Conservation (phyloP, 2,797 vertebrate genomes). For the Ataeniobius toweri region DNA sequence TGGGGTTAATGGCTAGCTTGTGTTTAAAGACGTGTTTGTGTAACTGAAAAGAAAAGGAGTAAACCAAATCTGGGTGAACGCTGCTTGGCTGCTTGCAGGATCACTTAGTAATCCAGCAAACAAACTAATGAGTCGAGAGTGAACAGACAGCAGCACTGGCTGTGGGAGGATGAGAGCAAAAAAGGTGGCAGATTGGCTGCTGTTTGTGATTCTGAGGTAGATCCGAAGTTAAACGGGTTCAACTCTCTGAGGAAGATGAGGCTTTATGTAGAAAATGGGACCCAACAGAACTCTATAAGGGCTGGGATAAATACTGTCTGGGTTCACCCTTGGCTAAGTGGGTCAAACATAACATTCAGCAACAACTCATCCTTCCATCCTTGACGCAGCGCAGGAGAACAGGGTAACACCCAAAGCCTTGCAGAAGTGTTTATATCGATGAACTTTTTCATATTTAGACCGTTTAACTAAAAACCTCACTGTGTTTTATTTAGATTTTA, state of each 20-base stretch:
- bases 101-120: slow-evolving; percentile 47
- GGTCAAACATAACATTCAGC: slow-evolving; percentile 72
- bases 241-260: slow-evolving; percentile 48
- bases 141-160: slow-evolving; percentile 34
- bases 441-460: too few relatives aligned
- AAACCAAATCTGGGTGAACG: slow-evolving; percentile 18
- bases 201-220: slow-evolving; percentile 43
- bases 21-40: neutral
- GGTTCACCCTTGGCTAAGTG: slow-evolving; percentile 69
- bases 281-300: slow-evolving; percentile 65
- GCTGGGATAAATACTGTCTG: slow-evolving; percentile 66
- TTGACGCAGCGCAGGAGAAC: slow-evolving; percentile 40
- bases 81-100: slow-evolving; percentile 11
- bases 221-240: slow-evolving; percentile 44
- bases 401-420: too few relatives aligned
- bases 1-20: neutral
- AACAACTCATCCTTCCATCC: slow-evolving; percentile 74
- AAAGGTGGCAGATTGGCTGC: slow-evolving; percentile 57
- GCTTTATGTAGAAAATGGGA: slow-evolving; percentile 68
- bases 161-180: neutral
- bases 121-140: slow-evolving; percentile 15
- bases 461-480: too few relatives aligned
- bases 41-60: neutral
- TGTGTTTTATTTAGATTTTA: too few relatives aligned
- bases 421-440: too few relatives aligned